Conservation (phyloP, 1,140 invertebrate species). For the Anoplolepis gracilipes region DNA sequence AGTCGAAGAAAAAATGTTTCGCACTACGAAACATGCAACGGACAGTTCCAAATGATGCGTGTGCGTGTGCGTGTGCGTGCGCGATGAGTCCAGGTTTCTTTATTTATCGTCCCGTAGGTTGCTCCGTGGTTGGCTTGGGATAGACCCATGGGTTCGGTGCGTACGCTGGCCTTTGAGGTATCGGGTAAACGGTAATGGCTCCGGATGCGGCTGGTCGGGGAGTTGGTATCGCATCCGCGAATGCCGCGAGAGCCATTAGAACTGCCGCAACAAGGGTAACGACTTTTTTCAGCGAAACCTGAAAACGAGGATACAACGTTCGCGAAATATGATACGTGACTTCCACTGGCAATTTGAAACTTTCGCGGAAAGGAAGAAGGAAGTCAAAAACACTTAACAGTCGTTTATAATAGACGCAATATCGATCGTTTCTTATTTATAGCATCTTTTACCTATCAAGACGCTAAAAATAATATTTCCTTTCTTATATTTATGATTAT, state of each 20-base stretch:
- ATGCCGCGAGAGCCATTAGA: conserved; percentile 17
- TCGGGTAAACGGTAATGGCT: conserved; percentile 73
- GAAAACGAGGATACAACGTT: conserved; percentile 13
- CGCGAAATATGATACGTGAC: not conserved
- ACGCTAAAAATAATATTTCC: not conserved
- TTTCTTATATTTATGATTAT: not conserved
- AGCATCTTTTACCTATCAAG: not conserved
- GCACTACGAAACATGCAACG: not conserved
- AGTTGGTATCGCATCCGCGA: conserved; percentile 34
- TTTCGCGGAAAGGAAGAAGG: not conserved
- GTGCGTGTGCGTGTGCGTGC: too few species aligned
- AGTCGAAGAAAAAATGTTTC: not conserved
- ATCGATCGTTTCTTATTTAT: not conserved
- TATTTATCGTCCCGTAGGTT: conserved; percentile 13
- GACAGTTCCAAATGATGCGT: too few species aligned
- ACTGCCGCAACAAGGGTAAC: conserved; percentile 26
- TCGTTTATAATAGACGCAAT: not conserved
- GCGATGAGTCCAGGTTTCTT: not conserved
- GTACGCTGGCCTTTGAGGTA: conserved; percentile 70
- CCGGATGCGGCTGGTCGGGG: conserved; percentile 51
- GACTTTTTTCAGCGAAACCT: conserved; percentile 53
- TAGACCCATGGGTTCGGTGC: conserved; percentile 64
- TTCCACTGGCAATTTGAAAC: not conserved
- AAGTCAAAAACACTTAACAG: not conserved
- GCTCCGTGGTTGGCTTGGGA: conserved; percentile 61